phyloP scores from a whole-genome alignment of 2,113 vertebrate genomes.

The Ovis canadensis region DNA sequence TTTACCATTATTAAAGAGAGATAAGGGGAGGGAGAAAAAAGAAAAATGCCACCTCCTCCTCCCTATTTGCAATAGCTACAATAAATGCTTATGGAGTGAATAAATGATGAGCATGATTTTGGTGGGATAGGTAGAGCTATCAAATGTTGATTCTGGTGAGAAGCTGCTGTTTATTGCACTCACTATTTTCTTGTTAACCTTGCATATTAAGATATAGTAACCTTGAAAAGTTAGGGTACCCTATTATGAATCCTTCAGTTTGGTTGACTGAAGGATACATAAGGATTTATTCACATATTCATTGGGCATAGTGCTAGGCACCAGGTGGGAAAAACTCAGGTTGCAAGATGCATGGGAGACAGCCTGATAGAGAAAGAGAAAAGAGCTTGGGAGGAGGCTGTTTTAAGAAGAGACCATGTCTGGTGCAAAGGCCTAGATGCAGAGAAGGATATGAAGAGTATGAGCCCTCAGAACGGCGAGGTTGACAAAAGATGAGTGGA shows the following conservation, averaged over 20 bases:
- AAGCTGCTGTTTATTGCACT: background rate
- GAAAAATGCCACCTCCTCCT: background rate
- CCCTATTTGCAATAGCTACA: background rate
- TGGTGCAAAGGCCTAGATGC: background rate
- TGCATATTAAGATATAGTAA: background rate
- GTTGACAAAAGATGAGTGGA: background rate
- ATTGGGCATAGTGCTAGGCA: background rate
- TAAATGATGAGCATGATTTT: background rate
- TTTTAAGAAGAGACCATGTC: background rate
- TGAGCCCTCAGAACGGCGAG: background rate
- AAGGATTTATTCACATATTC: background rate
- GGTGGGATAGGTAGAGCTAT: background rate
- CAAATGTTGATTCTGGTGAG: background rate
- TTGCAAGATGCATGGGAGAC: background rate
- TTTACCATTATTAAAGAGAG: background rate
- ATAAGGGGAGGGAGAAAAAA: background rate
- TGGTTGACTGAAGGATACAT: background rate
- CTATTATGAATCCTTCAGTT: background rate
- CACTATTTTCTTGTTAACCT: background rate
- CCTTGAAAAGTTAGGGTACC: background rate
- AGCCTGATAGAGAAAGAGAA: background rate
- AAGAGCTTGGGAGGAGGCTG: background rate
- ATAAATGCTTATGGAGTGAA: background rate
- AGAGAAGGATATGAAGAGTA: background rate
- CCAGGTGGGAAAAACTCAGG: background rate